A percentile compares a stretch with the other conserved stretches of the same genome.
Conservation (phyloP, 2,888 invertebrate species). For the Pseudoips prasinana region DNA sequence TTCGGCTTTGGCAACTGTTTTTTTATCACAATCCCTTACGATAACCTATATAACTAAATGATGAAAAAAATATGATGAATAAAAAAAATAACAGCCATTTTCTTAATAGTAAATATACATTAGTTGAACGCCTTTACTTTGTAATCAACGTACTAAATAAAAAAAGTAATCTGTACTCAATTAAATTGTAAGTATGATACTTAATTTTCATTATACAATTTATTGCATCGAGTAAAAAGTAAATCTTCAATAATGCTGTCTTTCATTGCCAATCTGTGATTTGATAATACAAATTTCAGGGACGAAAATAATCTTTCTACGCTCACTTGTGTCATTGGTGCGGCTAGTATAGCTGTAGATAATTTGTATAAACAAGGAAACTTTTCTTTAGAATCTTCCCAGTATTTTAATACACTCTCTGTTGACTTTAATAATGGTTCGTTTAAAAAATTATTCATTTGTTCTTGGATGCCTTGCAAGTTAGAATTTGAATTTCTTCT, state of each 20-base stretch:
- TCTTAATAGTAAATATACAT: no score
- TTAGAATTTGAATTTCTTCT: background rate
- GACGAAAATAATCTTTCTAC: slow-evolving; percentile 14
- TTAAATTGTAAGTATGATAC: no score
- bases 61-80: no score
- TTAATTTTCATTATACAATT: background rate
- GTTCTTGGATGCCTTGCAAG: background rate
- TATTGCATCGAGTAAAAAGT: slow-evolving; percentile 6
- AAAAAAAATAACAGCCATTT: no score
- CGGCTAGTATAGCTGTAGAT: slow-evolving; percentile 9
- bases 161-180: no score
- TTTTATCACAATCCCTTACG: no score
- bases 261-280: slow-evolving; percentile 10
- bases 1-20: no score
- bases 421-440: slow-evolving; percentile 3
- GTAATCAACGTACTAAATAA: no score
- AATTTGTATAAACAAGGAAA: slow-evolving; percentile 9
- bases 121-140: no score
- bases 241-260: slow-evolving; percentile 10
- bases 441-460: background rate
- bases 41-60: no score
- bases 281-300: slow-evolving; percentile 9
- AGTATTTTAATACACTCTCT: slow-evolving; percentile 1
- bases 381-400: slow-evolving; percentile 3
- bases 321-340: slow-evolving; percentile 14